These are phyloP conservation scores for Ptyas mucosa DNA, from an alignment of 2,113 vertebrate genomes.

Conservation along the genomic window DNA sequence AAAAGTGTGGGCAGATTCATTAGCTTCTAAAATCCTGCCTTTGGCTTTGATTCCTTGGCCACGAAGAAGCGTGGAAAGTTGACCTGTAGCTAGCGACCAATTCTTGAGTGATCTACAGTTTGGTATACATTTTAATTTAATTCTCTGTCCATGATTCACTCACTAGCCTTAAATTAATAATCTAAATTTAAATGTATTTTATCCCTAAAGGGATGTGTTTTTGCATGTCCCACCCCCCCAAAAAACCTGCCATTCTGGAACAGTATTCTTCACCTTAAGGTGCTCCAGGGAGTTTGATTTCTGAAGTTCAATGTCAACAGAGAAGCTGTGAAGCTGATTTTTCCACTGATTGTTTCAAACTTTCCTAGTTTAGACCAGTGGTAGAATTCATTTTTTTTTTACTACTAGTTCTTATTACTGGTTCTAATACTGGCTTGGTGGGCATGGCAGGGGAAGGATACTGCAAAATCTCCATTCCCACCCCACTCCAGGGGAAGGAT, in stretches of 20 bases:
- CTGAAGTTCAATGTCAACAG: neutral
- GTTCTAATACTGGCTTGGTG: no score
- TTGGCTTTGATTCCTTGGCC: neutral
- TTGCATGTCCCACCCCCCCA: neutral
- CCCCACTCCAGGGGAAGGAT: no score
- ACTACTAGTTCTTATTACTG: no score
- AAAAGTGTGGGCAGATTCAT: neutral
- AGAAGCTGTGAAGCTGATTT: neutral
- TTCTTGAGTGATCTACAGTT: neutral
- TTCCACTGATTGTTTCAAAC: neutral
- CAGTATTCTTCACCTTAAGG: neutral
- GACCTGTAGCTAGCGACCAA: neutral
- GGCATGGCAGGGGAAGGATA: no score
- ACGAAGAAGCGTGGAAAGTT: neutral
- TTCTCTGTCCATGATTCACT: neutral
- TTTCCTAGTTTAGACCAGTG: no score
- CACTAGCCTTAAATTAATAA: neutral
- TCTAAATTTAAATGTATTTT: neutral
- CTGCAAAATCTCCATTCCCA: no score
- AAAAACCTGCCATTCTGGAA: neutral
- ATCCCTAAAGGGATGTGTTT: neutral
- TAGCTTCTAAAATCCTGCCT: neutral
- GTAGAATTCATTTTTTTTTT: no score
- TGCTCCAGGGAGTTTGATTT: neutral
- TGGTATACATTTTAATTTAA: neutral